phyloP scores from a whole-genome alignment of 2,888 invertebrate genomes.

The Cordilura impudica region DNA sequence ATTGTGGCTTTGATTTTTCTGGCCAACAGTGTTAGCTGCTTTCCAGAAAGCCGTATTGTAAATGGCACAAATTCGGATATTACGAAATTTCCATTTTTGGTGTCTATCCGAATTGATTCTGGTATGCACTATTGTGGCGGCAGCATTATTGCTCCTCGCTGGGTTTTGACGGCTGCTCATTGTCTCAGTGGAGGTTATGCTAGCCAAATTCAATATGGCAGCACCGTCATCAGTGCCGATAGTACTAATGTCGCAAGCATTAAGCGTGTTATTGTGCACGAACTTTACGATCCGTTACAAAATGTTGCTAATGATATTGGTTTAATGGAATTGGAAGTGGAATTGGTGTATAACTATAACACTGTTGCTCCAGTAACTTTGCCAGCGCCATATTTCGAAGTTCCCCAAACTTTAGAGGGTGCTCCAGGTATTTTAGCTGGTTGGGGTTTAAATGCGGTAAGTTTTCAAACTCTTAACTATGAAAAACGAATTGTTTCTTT shows the following conservation, averaged over 20 bases:
- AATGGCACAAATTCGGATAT: constrained; percentile 71
- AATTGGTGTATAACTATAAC: constrained; percentile 68
- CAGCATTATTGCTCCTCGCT: constrained; percentile 68
- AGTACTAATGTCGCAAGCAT: constrained; percentile 69
- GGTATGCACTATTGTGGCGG: constrained; percentile 72
- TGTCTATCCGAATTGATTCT: constrained; percentile 68
- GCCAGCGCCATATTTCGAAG: constrained; percentile 67
- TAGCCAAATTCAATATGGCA: constrained; percentile 68
- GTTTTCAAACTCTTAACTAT: too few species aligned
- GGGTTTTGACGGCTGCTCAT: constrained; percentile 73
- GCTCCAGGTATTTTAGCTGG: constrained; percentile 69
- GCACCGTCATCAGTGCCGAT: constrained; percentile 62
- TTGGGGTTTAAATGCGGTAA: constrained; percentile 74
- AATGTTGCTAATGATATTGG: constrained; percentile 77
- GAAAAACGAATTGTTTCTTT: too few species aligned
- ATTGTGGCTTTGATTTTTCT: constrained; percentile 1
- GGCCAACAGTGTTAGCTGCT: constrained; percentile 47
- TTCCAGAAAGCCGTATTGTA: constrained; percentile 70
- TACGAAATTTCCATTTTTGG: constrained; percentile 72
- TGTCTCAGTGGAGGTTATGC: constrained; percentile 65
- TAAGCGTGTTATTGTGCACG: constrained; percentile 72
- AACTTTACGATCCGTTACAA: constrained; percentile 67
- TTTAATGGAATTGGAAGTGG: constrained; percentile 71
- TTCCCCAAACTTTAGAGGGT: constrained; percentile 67
- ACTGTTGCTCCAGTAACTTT: constrained; percentile 70